Evolutionary conservation across 2,113 vertebrate species (phyloP), one percentile per base, ranked within the genome.

Genomic region (Plecotus auritus): DNA sequence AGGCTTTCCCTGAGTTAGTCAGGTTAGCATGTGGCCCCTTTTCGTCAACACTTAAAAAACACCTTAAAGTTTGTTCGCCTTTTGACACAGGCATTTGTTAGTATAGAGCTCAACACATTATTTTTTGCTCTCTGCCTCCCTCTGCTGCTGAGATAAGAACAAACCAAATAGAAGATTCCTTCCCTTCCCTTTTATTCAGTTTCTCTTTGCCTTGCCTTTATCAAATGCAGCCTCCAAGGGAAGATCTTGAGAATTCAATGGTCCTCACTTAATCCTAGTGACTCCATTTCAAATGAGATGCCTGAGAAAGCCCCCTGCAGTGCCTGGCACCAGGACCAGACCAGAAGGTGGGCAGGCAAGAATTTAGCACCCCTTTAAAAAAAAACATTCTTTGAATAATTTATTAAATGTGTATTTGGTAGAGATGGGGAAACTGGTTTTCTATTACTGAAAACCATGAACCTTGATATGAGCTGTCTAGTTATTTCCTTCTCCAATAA

Each of bases 121-220:
- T 94, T 12, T 76, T 87, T 96, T 89, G 49, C 97, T 92, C 95
- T 94, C 77, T 86, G 20, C 56, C 90, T 96, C 98, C 98, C 97
- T 95, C 97, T 98, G 95, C 88, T 28, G 97, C 92, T 95, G 49
- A 93, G 73, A 90, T 74, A 32, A 73, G 42, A 90, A 72, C 30
- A 94, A 42, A 26, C 37, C 86, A 78, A 59, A 18, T 14, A 77
- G 45, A 88, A 13, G 61, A 30, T 45, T 28, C 10, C 47, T 23
- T 90, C 42, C 49, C 22, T 56, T 14, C 40, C 67, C 20, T 20
- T 85, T 9, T 2, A 6, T 20, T 61, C 66, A 2, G 4, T 72
- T 78, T 76, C 37, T 84, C 37, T n/a, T 72, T 64, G 13, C 56
- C 40, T 61, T 42, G 4, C 45, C 54, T 88, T 93, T 45, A 40